Percentiles rank a stretch among this genome's conserved stretches.
These are phyloP conservation scores for Amphipoea oculea DNA, from an alignment of 2,888 invertebrate genomes.

Conservation along the genomic window DNA sequence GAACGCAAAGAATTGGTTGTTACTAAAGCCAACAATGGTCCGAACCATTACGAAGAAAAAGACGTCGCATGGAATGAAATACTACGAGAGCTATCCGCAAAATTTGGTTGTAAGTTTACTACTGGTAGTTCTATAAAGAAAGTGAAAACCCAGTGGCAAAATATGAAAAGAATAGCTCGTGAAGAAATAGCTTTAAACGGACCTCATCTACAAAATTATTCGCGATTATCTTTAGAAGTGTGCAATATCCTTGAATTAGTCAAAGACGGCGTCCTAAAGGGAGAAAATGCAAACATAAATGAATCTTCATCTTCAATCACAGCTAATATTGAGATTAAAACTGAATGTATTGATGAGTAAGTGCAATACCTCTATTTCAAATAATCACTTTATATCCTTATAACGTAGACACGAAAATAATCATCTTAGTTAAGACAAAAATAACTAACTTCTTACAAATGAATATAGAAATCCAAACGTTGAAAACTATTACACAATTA, in stretches of 20 bases:
- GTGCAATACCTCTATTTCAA: constrained; percentile 49
- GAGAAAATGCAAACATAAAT: constrained; percentile 76
- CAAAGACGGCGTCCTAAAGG: constrained; percentile 79
- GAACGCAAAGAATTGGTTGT: constrained; percentile 85
- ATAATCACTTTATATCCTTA: not conserved
- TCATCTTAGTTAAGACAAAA: not conserved
- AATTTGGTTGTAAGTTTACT: constrained; percentile 84
- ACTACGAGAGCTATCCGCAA: constrained; percentile 77
- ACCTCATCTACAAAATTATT: constrained; percentile 76
- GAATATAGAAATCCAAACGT: not conserved
- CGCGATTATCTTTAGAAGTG: constrained; percentile 83
- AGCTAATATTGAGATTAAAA: constrained; percentile 84
- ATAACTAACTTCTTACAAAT: not conserved
- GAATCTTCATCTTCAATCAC: constrained; percentile 76
- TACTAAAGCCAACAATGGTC: constrained; percentile 84
- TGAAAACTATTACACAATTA: not conserved
- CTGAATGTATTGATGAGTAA: constrained; percentile 88
- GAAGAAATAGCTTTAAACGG: constrained; percentile 84
- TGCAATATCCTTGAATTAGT: constrained; percentile 82
- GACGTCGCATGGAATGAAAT: constrained; percentile 88
- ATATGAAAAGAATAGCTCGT: constrained; percentile 88
- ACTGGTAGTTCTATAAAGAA: constrained; percentile 84
- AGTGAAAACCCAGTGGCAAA: constrained; percentile 89
- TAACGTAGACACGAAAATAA: not conserved
- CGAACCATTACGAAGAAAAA: constrained; percentile 86